phyloP scores from a whole-genome alignment of 2,797 vertebrate genomes.

The Pygocentrus nattereri region DNA sequence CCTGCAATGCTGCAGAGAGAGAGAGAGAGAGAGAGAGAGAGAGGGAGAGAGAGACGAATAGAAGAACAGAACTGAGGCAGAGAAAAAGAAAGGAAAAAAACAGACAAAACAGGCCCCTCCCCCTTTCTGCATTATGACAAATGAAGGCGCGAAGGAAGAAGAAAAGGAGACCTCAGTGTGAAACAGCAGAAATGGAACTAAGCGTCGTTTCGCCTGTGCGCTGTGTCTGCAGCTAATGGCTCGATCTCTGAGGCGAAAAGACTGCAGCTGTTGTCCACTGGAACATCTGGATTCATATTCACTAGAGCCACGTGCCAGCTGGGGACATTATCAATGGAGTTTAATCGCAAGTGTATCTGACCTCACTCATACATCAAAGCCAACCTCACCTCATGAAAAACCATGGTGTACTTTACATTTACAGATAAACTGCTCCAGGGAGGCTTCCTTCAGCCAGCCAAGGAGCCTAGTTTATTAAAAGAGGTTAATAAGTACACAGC shows the following conservation, averaged over 20 bases:
- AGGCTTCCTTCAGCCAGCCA: too few species aligned
- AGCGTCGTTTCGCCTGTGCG: background rate
- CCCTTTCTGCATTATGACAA: conserved; percentile 93
- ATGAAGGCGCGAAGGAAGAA: conserved; percentile 85
- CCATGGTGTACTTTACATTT: background rate
- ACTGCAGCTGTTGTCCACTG: background rate
- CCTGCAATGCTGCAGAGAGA: conserved; percentile 89
- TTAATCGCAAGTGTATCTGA: background rate
- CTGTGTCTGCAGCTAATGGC: background rate
- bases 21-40: conserved; percentile 1
- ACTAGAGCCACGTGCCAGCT: background rate
- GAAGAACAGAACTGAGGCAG: conserved; percentile 64
- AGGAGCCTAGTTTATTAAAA: too few species aligned
- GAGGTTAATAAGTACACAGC: too few species aligned
- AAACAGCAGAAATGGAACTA: background rate
- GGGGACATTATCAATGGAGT: background rate
- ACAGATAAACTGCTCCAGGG: background rate
- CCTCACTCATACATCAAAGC: background rate
- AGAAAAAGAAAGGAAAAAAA: conserved; percentile 11
- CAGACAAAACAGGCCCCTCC: conserved; percentile 75
- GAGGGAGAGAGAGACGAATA: background rate
- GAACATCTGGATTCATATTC: background rate
- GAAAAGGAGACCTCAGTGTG: background rate
- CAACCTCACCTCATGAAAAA: background rate
- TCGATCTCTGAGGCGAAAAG: background rate